Evolutionary conservation across 2,797 vertebrate species (phyloP).

Genomic region (Epinephelus awoara): DNA sequence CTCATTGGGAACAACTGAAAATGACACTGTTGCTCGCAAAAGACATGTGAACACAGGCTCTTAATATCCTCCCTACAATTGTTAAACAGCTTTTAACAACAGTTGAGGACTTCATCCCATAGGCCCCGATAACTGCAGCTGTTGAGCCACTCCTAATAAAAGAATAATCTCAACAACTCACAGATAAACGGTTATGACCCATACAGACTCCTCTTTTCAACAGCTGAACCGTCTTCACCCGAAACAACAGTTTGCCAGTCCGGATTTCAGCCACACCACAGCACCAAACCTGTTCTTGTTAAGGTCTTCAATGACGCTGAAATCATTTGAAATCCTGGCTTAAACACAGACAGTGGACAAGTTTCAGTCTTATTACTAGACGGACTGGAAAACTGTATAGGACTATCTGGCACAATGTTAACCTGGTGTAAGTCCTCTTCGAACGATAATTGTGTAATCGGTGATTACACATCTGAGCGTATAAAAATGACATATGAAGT

Average conservation of each 20-base stretch:
- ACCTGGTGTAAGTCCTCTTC: not conserved
- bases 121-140: not conserved
- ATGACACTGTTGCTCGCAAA: too few relatives aligned
- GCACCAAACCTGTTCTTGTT: not conserved
- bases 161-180: not conserved
- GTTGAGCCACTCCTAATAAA: not conserved
- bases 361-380: not conserved
- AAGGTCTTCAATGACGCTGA: not conserved
- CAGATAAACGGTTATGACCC: not conserved
- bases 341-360: not conserved
- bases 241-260: not conserved
- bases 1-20: too few relatives aligned
- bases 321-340: not conserved
- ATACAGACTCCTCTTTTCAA: not conserved
- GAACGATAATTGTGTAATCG: not conserved
- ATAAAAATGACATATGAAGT: not conserved
- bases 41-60: too few relatives aligned
- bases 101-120: not conserved
- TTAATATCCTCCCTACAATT: not conserved
- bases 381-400: not conserved
- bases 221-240: not conserved
- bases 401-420: not conserved
- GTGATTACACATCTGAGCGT: not conserved
- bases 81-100: not conserved
- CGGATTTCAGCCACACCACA: not conserved